Conservation (phyloP, 2,113 vertebrate species). For the Dendrocopos noguchii region DNA sequence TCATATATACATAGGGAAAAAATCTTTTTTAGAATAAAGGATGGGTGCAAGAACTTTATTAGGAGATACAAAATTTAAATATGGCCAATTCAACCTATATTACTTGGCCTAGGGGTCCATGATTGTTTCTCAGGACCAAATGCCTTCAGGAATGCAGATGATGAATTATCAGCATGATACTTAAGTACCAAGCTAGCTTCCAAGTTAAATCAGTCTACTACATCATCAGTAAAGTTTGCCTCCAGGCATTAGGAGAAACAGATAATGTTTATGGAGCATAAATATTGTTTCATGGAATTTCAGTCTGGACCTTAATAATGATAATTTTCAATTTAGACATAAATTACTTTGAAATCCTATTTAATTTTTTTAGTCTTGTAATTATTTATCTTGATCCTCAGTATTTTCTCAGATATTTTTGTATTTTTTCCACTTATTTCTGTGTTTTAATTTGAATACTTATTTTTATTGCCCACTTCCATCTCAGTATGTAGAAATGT, state of each 20-base stretch:
- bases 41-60: not conserved
- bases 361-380: not conserved
- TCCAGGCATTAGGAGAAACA: not conserved
- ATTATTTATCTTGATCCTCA: not conserved
- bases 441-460: not conserved
- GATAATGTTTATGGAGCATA: not conserved
- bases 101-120: not conserved
- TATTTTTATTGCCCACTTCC: not conserved
- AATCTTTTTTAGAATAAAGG: not conserved
- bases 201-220: not conserved
- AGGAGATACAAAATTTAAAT: not conserved
- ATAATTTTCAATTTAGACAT: not conserved
- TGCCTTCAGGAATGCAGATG: not conserved
- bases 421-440: not conserved
- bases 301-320: not conserved
- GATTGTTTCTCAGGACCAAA: not conserved
- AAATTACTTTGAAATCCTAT: not conserved
- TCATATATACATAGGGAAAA: not conserved
- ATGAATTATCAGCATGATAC: not conserved
- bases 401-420: not conserved
- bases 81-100: not conserved
- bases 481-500: not conserved
- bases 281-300: not conserved
- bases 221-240: not conserved
- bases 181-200: not conserved